phyloP scores from a whole-genome alignment of 1,140 invertebrate genomes.

The Parasteatoda tepidariorum region DNA sequence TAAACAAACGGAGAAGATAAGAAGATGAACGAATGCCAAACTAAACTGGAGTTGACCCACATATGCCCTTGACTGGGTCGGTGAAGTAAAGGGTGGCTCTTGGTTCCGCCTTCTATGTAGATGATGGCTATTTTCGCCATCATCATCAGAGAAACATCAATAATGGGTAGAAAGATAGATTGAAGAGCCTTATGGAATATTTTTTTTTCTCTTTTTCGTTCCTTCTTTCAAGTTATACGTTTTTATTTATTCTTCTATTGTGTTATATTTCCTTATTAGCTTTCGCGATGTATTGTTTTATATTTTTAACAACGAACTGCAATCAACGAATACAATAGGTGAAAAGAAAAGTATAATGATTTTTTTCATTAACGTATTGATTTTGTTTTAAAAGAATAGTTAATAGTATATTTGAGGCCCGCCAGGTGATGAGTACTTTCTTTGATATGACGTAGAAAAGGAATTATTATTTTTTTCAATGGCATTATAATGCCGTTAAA shows the following conservation, averaged over 20 bases:
- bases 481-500: too few relatives aligned
- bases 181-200: background rate
- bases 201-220: background rate
- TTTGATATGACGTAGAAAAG: too few relatives aligned
- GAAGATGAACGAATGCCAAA: background rate
- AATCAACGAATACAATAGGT: too few relatives aligned
- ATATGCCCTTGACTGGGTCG: conserved; percentile 54
- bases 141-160: conserved; percentile 12
- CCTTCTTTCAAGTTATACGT: background rate
- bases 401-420: too few relatives aligned
- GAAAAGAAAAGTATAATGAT: too few relatives aligned
- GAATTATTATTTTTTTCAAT: too few relatives aligned
- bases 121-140: conserved; percentile 4
- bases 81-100: conserved; percentile 33
- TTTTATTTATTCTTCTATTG: background rate
- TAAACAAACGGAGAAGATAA: background rate
- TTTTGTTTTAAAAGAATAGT: too few relatives aligned
- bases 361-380: too few relatives aligned
- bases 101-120: conserved; percentile 35
- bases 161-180: background rate
- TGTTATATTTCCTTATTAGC: background rate
- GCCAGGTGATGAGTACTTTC: too few relatives aligned
- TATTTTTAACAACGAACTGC: background rate
- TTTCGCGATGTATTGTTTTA: background rate
- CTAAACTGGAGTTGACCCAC: conserved; percentile 42